A percentile compares a stretch with the other conserved stretches of the same genome.
Evolutionary conservation across 2,888 invertebrate genomes (phyloP).

Genomic region (Callosobruchus maculatus): DNA sequence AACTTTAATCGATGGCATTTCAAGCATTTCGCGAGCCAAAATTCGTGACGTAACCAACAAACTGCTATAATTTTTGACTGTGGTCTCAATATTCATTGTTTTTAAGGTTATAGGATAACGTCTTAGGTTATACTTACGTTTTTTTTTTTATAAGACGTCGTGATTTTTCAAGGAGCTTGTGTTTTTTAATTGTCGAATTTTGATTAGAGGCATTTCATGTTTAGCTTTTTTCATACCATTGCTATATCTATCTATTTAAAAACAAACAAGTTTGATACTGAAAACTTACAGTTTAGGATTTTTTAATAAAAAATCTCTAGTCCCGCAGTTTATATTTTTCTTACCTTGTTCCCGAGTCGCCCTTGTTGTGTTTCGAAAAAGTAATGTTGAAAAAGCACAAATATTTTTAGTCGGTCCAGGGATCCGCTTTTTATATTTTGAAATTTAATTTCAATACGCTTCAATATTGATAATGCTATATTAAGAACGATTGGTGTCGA

Average conservation of each 20-base stretch:
- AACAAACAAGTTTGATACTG: constrained; percentile 63
- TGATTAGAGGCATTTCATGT: constrained; percentile 51
- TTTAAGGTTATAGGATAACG: constrained; percentile 33
- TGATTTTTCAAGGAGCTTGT: constrained; percentile 13
- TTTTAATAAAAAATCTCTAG: constrained; percentile 62
- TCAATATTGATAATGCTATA: neutral
- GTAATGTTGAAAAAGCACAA: neutral
- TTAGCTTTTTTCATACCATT: constrained; percentile 55
- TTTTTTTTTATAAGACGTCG: constrained; percentile 17
- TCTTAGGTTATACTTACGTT: constrained; percentile 37
- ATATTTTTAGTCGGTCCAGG: neutral
- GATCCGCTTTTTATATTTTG: neutral
- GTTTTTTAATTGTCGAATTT: constrained; percentile 23
- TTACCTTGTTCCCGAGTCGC: neutral
- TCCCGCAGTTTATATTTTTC: constrained; percentile 56
- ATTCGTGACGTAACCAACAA: constrained; percentile 35
- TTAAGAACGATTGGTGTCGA: neutral
- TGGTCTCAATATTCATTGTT: constrained; percentile 42
- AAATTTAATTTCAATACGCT: neutral
- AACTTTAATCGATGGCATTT: neutral
- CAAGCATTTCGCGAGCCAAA: constrained; percentile 7
- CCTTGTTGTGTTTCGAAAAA: neutral
- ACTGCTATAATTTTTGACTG: constrained; percentile 39
- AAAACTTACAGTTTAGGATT: constrained; percentile 55
- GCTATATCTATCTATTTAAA: constrained; percentile 35